Evolutionary conservation across 2,113 vertebrate species (phyloP).

Genomic region (Vidua macroura): DNA sequence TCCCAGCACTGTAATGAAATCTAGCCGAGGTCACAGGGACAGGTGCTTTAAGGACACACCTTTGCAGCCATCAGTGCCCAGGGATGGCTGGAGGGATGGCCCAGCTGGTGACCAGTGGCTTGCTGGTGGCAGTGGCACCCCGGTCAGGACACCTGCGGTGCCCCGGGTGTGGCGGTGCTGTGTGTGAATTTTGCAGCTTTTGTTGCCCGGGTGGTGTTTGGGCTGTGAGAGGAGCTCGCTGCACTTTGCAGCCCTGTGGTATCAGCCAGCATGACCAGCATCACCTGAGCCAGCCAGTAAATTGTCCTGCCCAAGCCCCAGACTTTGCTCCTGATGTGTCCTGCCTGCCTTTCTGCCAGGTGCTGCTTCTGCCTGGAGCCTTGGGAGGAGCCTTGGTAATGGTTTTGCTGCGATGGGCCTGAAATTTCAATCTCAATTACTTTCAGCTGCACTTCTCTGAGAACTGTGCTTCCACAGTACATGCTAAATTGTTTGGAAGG

Average conservation of each 20-base stretch:
- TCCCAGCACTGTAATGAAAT: background rate
- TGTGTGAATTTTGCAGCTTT: background rate
- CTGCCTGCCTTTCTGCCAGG: background rate
- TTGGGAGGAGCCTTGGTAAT: background rate
- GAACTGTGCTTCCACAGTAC: background rate
- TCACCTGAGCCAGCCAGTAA: accelerated
- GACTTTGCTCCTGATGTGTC: accelerated
- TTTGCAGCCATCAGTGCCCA: accelerated
- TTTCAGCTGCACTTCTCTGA: conserved; percentile 7
- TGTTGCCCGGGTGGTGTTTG: accelerated
- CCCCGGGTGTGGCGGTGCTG: background rate
- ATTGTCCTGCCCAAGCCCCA: background rate
- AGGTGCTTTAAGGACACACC: background rate
- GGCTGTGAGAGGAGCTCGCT: background rate
- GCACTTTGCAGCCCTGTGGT: accelerated
- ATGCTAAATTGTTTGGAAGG: conserved; percentile 65
- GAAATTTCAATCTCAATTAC: conserved; percentile 37
- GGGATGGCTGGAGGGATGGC: accelerated
- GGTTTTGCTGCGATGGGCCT: background rate
- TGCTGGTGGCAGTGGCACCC: background rate
- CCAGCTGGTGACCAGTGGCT: background rate
- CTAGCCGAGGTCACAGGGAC: background rate
- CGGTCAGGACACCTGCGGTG: background rate
- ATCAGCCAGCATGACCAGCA: too few species aligned
- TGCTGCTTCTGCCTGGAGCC: background rate